These are phyloP conservation scores for Anastatus disparis DNA, from an alignment of 1,140 invertebrate species.

Conservation along the genomic window DNA sequence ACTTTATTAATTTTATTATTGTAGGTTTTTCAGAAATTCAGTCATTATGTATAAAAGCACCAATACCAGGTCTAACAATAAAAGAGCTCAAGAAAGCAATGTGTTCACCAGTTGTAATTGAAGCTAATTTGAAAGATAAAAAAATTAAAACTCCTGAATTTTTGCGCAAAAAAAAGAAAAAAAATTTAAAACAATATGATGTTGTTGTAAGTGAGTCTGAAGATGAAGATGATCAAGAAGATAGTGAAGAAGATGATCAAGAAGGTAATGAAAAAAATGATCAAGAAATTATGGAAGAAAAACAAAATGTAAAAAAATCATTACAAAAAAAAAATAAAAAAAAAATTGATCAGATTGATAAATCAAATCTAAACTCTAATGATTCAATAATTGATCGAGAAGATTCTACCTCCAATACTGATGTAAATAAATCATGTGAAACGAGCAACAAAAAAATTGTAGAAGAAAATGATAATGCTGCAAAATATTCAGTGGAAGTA, in stretches of 20 bases:
- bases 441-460: background rate
- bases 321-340: too few species aligned
- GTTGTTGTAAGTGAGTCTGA: too few species aligned
- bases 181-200: background rate
- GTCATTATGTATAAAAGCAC: too few species aligned
- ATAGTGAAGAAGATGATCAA: background rate
- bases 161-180: background rate
- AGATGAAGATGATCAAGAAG: background rate
- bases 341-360: too few species aligned
- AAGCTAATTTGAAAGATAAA: slow-evolving; percentile 27
- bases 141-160: slow-evolving; percentile 4
- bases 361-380: too few species aligned
- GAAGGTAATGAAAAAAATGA: background rate
- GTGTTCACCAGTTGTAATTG: background rate
- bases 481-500: background rate
- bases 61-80: slow-evolving; percentile 2
- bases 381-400: too few species aligned
- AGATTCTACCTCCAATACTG: too few species aligned
- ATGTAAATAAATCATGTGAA: too few species aligned
- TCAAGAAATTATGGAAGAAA: too few species aligned
- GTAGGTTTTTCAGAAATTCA: background rate
- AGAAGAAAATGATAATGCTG: background rate
- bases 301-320: too few species aligned
- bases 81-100: background rate
- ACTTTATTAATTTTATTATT: too few species aligned